Evolutionary conservation across 2,113 vertebrate species (phyloP).

Genomic region (Carollia perspicillata): DNA sequence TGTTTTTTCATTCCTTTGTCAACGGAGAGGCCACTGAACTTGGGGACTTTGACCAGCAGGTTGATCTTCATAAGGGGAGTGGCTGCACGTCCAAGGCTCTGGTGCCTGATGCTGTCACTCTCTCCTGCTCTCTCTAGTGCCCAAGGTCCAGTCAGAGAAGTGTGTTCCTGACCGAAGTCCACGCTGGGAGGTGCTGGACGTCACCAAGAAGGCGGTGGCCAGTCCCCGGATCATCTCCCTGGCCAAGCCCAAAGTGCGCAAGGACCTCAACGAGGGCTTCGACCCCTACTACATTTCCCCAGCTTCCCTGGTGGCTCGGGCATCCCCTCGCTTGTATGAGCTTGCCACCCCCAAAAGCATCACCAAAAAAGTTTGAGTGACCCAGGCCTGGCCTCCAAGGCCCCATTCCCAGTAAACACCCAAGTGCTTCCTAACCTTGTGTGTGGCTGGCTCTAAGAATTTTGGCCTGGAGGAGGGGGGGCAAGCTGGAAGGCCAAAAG

Average conservation of each 20-base stretch:
- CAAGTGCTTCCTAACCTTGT: neutral
- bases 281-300: constrained; percentile 68
- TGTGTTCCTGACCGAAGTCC: constrained; percentile 70
- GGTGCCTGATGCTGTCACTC: neutral
- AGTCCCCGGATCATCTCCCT: constrained; percentile 63
- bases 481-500: too few species aligned
- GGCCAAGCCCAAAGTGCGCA: constrained; percentile 70
- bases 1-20: neutral
- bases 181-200: constrained; percentile 36
- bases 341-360: constrained; percentile 66
- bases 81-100: neutral
- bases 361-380: constrained; percentile 38
- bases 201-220: constrained; percentile 62
- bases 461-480: neutral
- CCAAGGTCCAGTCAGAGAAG: constrained; percentile 55
- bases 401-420: constrained; percentile 15
- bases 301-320: constrained; percentile 50
- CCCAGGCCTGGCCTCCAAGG: neutral
- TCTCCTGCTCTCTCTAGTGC: constrained; percentile 33
- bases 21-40: neutral
- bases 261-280: constrained; percentile 43
- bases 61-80: fast-evolving
- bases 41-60: neutral
- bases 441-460: neutral
- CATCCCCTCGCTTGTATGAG: constrained; percentile 66